Percentiles rank a stretch among this genome's conserved stretches.
These are phyloP conservation scores for Coreoperca whiteheadi DNA, from an alignment of 2,113 vertebrate species.

Conservation along the genomic window DNA sequence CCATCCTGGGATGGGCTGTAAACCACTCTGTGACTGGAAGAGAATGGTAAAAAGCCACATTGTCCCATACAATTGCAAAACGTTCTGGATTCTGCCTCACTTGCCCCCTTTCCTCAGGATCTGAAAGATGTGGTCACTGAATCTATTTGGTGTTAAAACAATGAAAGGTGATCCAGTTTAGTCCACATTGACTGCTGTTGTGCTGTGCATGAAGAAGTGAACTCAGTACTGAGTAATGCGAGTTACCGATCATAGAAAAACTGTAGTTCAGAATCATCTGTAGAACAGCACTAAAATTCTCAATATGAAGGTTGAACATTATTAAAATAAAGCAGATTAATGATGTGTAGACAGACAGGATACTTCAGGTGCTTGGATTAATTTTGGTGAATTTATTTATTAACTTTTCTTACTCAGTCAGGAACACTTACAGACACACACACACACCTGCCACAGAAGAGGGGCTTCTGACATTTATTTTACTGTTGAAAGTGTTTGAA, in stretches of 20 bases:
- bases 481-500: slow-evolving; percentile 26
- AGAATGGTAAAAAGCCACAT: no score
- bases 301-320: slow-evolving; percentile 1
- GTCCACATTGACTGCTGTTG: no score
- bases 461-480: slow-evolving; percentile 15
- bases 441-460: slow-evolving; percentile 22
- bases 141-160: not conserved
- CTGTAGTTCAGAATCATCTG: not conserved
- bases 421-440: not conserved
- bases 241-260: no score
- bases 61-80: no score
- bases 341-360: not conserved
- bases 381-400: not conserved
- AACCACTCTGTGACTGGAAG: no score
- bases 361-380: not conserved
- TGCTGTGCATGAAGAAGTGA: no score
- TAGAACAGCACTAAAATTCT: not conserved
- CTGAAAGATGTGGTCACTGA: no score
- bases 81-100: no score
- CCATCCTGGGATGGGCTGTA: no score
- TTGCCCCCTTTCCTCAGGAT: not conserved
- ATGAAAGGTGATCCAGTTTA: not conserved
- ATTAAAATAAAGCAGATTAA: slow-evolving; percentile 2
- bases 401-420: not conserved
- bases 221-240: no score